Percentiles rank a stretch among this genome's conserved stretches.
These are phyloP conservation scores for Nycticorax nycticorax DNA, from an alignment of 2,113 vertebrate genomes.

Conservation along the genomic window DNA sequence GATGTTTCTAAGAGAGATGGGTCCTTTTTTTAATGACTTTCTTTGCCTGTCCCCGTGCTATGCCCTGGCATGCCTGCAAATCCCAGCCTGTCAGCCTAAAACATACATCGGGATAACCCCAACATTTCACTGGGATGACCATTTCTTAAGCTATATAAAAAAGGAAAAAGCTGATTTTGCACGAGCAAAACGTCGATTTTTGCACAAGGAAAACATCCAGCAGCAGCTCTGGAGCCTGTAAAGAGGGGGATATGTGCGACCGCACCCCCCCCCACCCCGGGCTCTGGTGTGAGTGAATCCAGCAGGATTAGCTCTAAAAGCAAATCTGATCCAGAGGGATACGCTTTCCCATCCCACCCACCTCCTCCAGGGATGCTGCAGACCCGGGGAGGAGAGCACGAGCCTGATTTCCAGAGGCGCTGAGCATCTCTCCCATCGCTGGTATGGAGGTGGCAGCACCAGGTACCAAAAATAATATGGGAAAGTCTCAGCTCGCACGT, in stretches of 20 bases:
- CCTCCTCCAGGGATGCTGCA: not conserved
- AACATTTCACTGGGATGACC: not conserved
- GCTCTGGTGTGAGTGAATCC: not conserved
- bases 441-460: not conserved
- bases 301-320: not conserved
- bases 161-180: not conserved
- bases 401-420: not conserved
- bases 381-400: accelerated
- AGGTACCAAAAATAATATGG: not conserved
- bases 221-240: not conserved
- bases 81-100: not conserved
- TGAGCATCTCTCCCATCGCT: not conserved
- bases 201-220: not conserved
- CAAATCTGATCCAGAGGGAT: not conserved
- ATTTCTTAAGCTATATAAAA: not conserved
- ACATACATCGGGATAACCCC: not conserved
- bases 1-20: not conserved
- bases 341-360: accelerated
- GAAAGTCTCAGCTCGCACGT: not conserved
- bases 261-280: not conserved
- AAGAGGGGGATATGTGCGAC: not conserved
- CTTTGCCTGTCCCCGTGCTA: not conserved
- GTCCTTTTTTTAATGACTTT: not conserved
- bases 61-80: not conserved
- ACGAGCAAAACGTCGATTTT: not conserved